These are phyloP conservation scores for Drosophila equinoxialis DNA, from an alignment of 1,140 invertebrate genomes.

Conservation along the genomic window DNA sequence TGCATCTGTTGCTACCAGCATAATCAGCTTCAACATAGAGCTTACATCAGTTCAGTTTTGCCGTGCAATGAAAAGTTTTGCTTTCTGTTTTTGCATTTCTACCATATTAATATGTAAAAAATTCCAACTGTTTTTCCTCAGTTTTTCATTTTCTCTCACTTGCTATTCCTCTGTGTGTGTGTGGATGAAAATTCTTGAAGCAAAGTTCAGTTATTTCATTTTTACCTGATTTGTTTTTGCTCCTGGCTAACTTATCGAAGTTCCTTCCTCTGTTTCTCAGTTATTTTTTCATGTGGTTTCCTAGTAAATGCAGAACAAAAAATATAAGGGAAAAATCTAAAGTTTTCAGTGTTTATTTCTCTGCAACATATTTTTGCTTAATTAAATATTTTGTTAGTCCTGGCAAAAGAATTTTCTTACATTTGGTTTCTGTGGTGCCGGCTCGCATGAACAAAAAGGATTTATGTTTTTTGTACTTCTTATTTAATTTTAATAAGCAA, in stretches of 20 bases:
- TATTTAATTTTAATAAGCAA: conserved; percentile 56
- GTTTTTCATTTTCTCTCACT: neutral
- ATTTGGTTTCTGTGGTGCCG: conserved; percentile 23
- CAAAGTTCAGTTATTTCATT: conserved; percentile 56
- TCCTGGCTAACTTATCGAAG: conserved; percentile 55
- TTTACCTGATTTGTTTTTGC: conserved; percentile 47
- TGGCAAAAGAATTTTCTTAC: conserved; percentile 41
- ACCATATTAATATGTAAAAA: conserved; percentile 33
- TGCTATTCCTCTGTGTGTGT: conserved; percentile 18
- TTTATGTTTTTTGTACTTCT: conserved; percentile 20
- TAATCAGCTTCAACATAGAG: neutral
- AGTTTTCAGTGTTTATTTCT: conserved; percentile 52
- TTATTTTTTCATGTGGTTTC: conserved; percentile 43
- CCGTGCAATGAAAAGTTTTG: conserved; percentile 28
- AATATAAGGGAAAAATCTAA: conserved; percentile 33
- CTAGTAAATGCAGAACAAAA: conserved; percentile 27
- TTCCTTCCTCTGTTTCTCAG: conserved; percentile 21
- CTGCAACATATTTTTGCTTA: conserved; percentile 73
- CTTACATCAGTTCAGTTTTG: conserved; percentile 11
- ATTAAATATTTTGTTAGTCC: conserved; percentile 71
- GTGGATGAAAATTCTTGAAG: conserved; percentile 49
- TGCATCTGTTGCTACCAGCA: conserved; percentile 1
- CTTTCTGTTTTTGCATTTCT: conserved; percentile 29
- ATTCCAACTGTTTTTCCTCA: conserved; percentile 17
- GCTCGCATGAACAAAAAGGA: conserved; percentile 8